These are phyloP conservation scores for Tragelaphus strepsiceros DNA, from an alignment of 2,113 vertebrate species.

Conservation along the genomic window DNA sequence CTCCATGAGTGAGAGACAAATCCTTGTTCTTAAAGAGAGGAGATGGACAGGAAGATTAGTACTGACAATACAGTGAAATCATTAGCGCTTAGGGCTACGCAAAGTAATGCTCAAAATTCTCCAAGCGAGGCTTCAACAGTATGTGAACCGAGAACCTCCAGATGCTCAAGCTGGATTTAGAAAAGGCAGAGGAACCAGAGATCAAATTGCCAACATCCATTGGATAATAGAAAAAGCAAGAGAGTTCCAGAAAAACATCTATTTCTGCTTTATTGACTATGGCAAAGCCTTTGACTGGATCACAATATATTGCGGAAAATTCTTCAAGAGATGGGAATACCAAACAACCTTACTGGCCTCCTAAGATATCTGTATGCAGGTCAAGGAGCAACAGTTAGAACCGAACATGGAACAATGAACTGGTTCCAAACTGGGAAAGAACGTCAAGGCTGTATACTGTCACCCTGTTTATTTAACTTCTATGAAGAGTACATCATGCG, in stretches of 20 bases:
- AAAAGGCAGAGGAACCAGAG: not conserved
- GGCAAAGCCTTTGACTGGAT: not conserved
- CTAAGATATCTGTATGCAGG: not conserved
- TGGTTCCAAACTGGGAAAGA: not conserved
- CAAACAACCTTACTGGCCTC: not conserved
- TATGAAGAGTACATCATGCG: not conserved
- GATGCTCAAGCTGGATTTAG: not conserved
- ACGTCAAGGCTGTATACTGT: not conserved
- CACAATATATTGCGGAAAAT: not conserved
- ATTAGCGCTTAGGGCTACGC: accelerated
- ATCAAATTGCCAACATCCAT: not conserved
- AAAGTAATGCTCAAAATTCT: not conserved
- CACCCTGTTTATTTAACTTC: not conserved
- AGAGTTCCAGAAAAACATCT: not conserved
- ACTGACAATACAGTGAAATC: not conserved
- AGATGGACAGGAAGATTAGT: not conserved
- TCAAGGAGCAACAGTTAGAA: not conserved
- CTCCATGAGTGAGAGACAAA: not conserved
- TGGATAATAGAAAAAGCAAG: not conserved
- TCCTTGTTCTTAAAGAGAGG: not conserved
- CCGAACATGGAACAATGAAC: accelerated
- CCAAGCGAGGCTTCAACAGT: not conserved
- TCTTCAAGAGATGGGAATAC: not conserved
- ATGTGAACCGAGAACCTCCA: not conserved
- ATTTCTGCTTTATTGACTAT: not conserved